Evolutionary conservation across 2,797 vertebrate genomes (phyloP).

Genomic region (Lepidocolaptes lacrymiger): DNA sequence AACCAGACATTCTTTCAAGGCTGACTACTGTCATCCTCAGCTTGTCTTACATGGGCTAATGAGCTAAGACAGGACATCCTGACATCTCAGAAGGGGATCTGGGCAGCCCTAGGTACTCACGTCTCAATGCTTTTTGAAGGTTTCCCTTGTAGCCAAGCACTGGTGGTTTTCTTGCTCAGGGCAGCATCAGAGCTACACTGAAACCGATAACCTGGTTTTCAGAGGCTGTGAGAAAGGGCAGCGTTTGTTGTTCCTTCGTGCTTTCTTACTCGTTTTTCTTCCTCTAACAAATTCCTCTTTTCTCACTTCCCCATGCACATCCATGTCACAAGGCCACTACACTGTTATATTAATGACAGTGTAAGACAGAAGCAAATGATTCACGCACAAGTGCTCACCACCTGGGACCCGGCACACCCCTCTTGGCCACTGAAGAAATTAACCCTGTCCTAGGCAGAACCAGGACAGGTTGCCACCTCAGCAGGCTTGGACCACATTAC

Average conservation of each 20-base stretch:
- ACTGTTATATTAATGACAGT: not conserved
- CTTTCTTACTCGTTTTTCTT: not conserved
- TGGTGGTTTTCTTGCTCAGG: not conserved
- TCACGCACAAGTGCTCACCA: not conserved
- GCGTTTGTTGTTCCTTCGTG: not conserved
- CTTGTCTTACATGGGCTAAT: not conserved
- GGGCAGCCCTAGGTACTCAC: not conserved
- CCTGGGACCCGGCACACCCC: not conserved
- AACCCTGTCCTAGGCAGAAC: not conserved
- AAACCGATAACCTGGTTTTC: not conserved
- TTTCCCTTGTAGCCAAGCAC: not conserved
- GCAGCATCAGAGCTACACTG: not conserved
- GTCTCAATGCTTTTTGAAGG: not conserved
- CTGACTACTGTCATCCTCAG: not conserved
- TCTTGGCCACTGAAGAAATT: not conserved
- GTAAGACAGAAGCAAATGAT: not conserved
- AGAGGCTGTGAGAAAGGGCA: not conserved
- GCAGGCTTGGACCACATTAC: not conserved
- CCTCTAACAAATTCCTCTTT: conserved; percentile 17
- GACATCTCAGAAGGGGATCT: not conserved
- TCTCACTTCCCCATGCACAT: not conserved
- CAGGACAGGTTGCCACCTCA: not conserved
- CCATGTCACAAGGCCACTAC: not conserved
- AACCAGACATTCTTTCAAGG: not conserved
- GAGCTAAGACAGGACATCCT: not conserved